Evolutionary conservation across 2,888 invertebrate species (phyloP).

Genomic region (Aphidoletes aphidimyza): DNA sequence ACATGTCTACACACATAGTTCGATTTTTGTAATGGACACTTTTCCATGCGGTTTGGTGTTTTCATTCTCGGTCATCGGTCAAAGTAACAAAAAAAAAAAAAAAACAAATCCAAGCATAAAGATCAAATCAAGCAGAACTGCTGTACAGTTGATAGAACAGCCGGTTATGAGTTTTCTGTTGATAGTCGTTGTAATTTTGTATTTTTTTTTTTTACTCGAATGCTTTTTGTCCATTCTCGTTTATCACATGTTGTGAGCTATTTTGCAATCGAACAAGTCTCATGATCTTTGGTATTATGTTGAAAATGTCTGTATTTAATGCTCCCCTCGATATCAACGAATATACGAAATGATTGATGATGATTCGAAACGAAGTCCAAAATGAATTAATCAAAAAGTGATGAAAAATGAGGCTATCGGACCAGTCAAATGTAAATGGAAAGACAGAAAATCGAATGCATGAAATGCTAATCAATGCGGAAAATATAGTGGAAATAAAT

Average conservation of each 20-base stretch:
- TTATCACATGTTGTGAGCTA: background rate
- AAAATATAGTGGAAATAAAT: conserved; percentile 40
- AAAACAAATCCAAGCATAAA: background rate
- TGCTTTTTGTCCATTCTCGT: background rate
- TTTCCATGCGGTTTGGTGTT: background rate
- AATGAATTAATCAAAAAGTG: conserved; percentile 55
- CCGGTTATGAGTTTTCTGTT: conserved; percentile 48
- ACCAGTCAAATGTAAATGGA: background rate
- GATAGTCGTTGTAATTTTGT: background rate
- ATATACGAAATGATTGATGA: conserved; percentile 55
- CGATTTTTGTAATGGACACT: too few relatives aligned
- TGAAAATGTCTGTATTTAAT: conserved; percentile 53
- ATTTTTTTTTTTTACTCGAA: too few relatives aligned
- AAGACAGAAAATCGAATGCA: background rate
- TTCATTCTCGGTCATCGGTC: background rate
- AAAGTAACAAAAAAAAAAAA: background rate
- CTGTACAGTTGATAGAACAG: conserved; percentile 23
- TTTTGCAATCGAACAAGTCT: background rate
- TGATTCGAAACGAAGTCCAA: conserved; percentile 55
- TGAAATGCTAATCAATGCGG: conserved; percentile 49
- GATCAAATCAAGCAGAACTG: conserved; percentile 33
- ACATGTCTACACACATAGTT: too few relatives aligned
- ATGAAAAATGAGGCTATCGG: conserved; percentile 55
- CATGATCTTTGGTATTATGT: conserved; percentile 17
- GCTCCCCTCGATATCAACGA: conserved; percentile 14